Percentiles rank a stretch among this genome's conserved stretches.
phyloP scores from a whole-genome alignment of 2,888 invertebrate genomes.

The Himalopsyche japonica region DNA sequence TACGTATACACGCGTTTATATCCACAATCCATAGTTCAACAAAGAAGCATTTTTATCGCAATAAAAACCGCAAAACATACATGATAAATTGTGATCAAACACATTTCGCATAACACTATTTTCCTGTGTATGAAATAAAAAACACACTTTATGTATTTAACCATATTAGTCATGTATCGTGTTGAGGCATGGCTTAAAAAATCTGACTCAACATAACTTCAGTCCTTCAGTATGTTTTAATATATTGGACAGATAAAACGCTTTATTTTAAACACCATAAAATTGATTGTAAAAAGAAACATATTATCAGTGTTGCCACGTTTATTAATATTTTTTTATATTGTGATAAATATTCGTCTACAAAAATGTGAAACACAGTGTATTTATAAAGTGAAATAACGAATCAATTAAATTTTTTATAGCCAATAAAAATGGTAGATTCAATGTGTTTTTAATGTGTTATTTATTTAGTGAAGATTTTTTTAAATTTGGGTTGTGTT shows the following conservation, averaged over 20 bases:
- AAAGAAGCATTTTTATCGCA: background rate
- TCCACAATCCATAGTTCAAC: too few species aligned
- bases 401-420: too few species aligned
- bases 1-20: too few species aligned
- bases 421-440: too few species aligned
- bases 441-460: background rate
- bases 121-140: background rate
- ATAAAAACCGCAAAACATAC: background rate
- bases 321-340: too few species aligned
- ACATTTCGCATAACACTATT: background rate
- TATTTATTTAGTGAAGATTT: background rate
- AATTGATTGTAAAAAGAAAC: background rate
- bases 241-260: background rate
- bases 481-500: background rate
- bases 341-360: too few species aligned
- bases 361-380: too few species aligned
- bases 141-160: background rate
- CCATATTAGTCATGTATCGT: background rate
- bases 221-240: background rate
- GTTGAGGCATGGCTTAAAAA: background rate
- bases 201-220: background rate
- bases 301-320: too few species aligned
- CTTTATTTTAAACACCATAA: background rate
- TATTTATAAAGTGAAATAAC: too few species aligned
- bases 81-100: background rate